phyloP scores from a whole-genome alignment of 2,797 vertebrate genomes.

The Sebastes hubbsi region DNA sequence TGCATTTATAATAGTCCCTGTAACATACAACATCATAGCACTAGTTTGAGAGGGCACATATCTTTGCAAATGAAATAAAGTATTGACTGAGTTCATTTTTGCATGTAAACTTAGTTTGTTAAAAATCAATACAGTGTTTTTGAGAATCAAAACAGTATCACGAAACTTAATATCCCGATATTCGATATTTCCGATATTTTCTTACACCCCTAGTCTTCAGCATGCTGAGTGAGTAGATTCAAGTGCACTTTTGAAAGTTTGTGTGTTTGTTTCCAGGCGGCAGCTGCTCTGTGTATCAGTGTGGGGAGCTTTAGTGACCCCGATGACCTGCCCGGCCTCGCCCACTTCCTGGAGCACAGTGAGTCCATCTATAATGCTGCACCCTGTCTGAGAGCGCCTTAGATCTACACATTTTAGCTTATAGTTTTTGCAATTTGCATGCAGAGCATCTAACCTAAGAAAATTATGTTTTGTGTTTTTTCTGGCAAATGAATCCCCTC shows the following conservation, averaged over 20 bases:
- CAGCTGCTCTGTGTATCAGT: conserved; percentile 93
- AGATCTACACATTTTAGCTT: background rate
- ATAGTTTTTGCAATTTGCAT: background rate
- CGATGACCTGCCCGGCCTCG: conserved; percentile 93
- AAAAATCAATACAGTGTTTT: no score
- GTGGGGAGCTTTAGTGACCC: conserved; percentile 98
- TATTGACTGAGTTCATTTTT: no score
- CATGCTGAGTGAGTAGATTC: background rate
- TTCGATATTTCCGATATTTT: no score
- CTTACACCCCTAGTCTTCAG: background rate
- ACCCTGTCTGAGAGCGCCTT: background rate
- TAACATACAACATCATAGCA: no score
- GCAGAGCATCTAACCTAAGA: background rate
- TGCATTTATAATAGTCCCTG: no score
- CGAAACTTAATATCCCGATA: no score
- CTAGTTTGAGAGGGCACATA: no score
- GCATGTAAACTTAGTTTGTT: no score
- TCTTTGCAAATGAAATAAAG: no score
- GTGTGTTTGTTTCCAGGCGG: conserved; percentile 82
- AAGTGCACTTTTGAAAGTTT: background rate
- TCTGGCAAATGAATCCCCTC: background rate
- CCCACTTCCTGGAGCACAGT: conserved; percentile 99
- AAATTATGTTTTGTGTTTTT: background rate
- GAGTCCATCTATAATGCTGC: conserved; percentile 60
- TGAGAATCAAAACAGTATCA: no score